These are phyloP conservation scores for Fulmarus glacialis DNA, from an alignment of 2,113 vertebrate genomes.

Conservation along the genomic window DNA sequence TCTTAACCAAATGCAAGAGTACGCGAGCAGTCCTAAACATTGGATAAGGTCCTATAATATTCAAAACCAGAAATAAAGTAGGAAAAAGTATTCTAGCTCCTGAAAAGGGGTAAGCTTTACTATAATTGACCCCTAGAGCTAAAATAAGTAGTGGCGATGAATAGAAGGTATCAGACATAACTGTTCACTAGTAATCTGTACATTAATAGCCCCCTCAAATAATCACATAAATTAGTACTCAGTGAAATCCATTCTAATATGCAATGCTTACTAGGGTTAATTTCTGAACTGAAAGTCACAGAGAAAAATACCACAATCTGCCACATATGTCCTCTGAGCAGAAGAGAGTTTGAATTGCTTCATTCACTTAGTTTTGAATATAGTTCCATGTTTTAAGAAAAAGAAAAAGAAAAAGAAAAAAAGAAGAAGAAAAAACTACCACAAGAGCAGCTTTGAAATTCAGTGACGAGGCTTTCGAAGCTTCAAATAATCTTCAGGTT, in stretches of 20 bases:
- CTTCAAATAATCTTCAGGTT: background rate
- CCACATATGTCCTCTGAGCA: background rate
- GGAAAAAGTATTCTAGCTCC: background rate
- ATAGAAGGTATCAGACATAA: background rate
- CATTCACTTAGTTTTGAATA: background rate
- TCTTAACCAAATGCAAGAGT: background rate
- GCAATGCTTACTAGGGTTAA: background rate
- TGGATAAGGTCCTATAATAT: background rate
- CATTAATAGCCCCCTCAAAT: background rate
- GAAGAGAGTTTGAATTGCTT: background rate
- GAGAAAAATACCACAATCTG: background rate
- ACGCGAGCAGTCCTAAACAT: accelerated
- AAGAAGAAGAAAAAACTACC: background rate
- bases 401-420: too few species aligned
- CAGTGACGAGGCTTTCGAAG: background rate
- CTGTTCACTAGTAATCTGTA: background rate
- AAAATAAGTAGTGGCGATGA: background rate
- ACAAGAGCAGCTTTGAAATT: background rate
- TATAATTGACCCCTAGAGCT: background rate
- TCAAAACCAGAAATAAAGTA: background rate
- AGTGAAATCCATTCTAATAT: background rate
- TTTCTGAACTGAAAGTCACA: background rate
- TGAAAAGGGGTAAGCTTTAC: background rate
- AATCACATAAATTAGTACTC: background rate
- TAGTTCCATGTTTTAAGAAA: background rate